Evolutionary conservation across 2,113 vertebrate genomes (phyloP).

Genomic region (Pycnonotus jocosus): DNA sequence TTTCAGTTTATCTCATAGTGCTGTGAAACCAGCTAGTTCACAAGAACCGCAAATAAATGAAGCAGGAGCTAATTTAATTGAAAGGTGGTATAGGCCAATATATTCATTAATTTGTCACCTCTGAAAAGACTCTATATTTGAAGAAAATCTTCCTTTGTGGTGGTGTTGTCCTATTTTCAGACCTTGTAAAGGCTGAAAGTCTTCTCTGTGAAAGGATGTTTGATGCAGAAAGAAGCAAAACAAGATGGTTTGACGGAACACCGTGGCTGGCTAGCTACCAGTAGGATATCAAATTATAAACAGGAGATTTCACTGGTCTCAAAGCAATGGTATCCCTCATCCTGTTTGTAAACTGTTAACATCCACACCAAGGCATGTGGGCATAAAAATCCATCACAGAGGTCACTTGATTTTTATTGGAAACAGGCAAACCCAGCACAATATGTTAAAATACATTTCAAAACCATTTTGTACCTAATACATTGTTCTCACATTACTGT

Average conservation of each 20-base stretch:
- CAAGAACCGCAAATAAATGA: slow-evolving; percentile 9
- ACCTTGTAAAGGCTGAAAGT: slow-evolving; percentile 1
- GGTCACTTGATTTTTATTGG: background rate
- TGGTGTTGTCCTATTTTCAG: background rate
- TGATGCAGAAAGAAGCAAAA: background rate
- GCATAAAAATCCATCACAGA: background rate
- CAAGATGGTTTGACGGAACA: background rate
- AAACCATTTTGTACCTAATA: background rate
- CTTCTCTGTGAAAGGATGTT: background rate
- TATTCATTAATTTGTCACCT: slow-evolving; percentile 20
- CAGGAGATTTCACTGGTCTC: background rate
- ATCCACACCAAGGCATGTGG: background rate
- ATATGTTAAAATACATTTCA: background rate
- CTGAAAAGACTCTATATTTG: background rate
- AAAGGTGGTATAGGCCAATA: background rate
- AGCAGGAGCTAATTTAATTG: slow-evolving; percentile 6
- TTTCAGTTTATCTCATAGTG: slow-evolving; percentile 19
- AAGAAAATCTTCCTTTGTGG: slow-evolving; percentile 23
- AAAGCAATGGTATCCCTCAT: background rate
- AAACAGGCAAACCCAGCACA: background rate
- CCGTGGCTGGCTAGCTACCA: background rate
- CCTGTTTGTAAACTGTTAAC: background rate
- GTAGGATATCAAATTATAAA: background rate
- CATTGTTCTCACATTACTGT: background rate
- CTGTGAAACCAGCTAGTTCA: slow-evolving; percentile 6